Evolutionary conservation across 2,113 vertebrate species (phyloP).

Genomic region (Nothoprocta pentlandii): DNA sequence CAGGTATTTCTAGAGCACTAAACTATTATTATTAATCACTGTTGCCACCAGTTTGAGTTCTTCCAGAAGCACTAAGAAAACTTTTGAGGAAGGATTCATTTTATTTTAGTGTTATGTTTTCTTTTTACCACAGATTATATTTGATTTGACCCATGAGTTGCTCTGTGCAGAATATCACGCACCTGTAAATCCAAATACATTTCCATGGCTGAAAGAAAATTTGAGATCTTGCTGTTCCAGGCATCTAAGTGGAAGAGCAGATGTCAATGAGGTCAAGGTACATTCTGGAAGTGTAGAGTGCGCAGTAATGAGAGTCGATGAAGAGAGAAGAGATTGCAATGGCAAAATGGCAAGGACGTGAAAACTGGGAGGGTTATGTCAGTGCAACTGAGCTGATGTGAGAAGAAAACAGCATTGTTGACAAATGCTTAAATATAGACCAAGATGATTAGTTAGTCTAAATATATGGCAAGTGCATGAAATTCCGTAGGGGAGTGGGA

Average conservation of each 20-base stretch:
- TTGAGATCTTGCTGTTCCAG: neutral
- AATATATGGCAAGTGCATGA: neutral
- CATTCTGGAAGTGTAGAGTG: neutral
- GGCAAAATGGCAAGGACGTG: neutral
- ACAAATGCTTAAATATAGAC: neutral
- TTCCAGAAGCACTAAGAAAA: neutral
- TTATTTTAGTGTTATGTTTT: neutral
- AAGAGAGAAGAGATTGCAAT: neutral
- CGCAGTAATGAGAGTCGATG: neutral
- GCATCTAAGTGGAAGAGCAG: neutral
- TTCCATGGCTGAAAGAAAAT: neutral
- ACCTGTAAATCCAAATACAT: neutral
- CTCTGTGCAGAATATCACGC: slow-evolving; percentile 38
- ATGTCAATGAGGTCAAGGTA: slow-evolving; percentile 74
- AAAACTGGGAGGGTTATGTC: neutral
- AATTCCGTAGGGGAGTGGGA: neutral
- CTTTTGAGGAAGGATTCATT: neutral
- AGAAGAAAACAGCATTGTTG: neutral
- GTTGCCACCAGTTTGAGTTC: neutral
- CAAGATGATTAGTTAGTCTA: neutral
- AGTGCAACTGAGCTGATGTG: neutral
- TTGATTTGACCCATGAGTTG: slow-evolving; percentile 72
- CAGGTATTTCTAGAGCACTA: slow-evolving; percentile 61
- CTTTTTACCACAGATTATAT: slow-evolving; percentile 65
- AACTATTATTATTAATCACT: neutral